Base-by-base conservation (phyloP, 2,797 vertebrate genomes). In the Amblyraja radiata region DNA sequence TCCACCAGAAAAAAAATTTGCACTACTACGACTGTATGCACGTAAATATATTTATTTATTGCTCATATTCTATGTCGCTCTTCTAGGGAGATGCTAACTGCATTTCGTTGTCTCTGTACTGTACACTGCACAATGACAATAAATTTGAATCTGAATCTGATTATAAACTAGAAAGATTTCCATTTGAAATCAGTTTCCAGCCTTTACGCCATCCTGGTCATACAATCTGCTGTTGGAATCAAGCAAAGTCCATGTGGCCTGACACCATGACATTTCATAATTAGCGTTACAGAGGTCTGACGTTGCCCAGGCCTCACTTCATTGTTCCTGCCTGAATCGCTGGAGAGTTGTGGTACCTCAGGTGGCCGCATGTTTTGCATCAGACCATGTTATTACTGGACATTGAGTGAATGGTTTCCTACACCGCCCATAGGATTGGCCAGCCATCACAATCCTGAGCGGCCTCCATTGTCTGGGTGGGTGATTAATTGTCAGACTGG, bases 301-400 rank as follows among this genome's bases (percentile, higher is more conserved):
- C 25, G 1, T 39, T 92, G 36, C 23, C 74, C 90, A 92, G 90
- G 71, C 71, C 68, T 23, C 39, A 76, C 6, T n/a, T 76, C 68
- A 25, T 58, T 58, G 23, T n/a, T 74, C 2, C 39, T 92, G 68
- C 46, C 23, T 58, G 23, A 76, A 76, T 92, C 90, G 6, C 8
- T 14, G 36, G 32, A 39, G 65, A 71, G 36, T 32, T 92, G n/a
- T 21, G n/a, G 13, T 88, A n/a, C 84, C 63, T n/a, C n/a, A 8
- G 18, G 23, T n/a, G 71, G 25, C n/a, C 16, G 13, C 71, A 76
- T 92, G 71, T 4, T 74, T 92, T n/a, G 21, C 71, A 76, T 92
- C 90, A 91, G 65, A 28, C 4, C 46, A 7, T 92, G 39, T 74
- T 92, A 74, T 92, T 92, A 76, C 76, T 92, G 71, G 90, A 54